Evolutionary conservation across 2,797 vertebrate genomes (phyloP).

Genomic region (Lagorchestes hirsutus): DNA sequence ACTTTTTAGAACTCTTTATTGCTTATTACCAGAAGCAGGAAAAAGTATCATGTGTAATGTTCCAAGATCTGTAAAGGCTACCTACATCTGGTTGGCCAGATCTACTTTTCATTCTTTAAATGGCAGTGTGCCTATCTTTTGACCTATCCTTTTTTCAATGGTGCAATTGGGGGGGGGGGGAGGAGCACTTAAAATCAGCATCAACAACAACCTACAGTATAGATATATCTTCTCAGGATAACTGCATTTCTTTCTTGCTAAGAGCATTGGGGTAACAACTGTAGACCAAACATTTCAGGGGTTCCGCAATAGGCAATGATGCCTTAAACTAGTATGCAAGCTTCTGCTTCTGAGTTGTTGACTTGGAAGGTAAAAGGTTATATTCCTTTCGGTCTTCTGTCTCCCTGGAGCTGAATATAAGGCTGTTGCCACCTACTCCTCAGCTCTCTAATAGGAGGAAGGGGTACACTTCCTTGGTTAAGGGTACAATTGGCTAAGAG

Average conservation of each 20-base stretch:
- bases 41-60: background rate
- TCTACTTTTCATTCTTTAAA: background rate
- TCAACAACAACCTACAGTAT: background rate
- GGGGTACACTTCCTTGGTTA: background rate
- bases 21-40: constrained; percentile 22
- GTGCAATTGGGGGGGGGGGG: background rate
- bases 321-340: background rate
- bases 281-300: background rate
- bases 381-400: background rate
- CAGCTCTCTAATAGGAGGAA: background rate
- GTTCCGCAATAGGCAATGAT: background rate
- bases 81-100: background rate
- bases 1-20: background rate
- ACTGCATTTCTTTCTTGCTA: background rate
- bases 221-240: background rate
- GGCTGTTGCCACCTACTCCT: background rate
- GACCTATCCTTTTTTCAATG: background rate
- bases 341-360: background rate
- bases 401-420: background rate
- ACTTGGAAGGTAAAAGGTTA: background rate
- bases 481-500: background rate
- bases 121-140: background rate
- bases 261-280: background rate
- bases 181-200: background rate
- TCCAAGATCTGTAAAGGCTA: constrained; percentile 29